Evolutionary conservation across 1,140 invertebrate genomes (phyloP).

Genomic region (Sarcophaga bullata): DNA sequence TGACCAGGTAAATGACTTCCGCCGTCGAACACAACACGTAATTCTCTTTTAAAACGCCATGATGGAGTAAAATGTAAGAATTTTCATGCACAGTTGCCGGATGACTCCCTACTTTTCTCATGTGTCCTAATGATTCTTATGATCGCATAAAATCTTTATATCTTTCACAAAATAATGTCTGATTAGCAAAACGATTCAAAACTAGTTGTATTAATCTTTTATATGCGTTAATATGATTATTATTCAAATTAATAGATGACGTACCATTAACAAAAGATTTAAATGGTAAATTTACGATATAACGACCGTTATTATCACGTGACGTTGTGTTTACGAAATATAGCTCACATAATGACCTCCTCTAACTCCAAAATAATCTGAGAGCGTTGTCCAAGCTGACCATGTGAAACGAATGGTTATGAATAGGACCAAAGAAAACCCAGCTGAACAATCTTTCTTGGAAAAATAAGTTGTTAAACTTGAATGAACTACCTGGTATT

Average conservation of each 20-base stretch:
- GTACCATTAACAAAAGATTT: neutral
- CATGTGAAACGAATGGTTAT: too few relatives aligned
- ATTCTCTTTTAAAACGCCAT: conserved; percentile 5
- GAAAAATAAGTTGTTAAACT: conserved; percentile 1
- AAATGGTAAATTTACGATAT: neutral
- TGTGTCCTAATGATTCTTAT: neutral
- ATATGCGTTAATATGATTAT: too few relatives aligned
- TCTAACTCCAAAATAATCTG: neutral
- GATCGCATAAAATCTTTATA: neutral
- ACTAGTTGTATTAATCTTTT: neutral
- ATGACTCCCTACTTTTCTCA: conserved; percentile 12
- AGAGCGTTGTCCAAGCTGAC: neutral
- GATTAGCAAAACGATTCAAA: neutral
- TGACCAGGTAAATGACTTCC: neutral
- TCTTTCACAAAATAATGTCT: neutral
- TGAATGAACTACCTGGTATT: conserved; percentile 12
- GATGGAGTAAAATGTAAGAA: conserved; percentile 9
- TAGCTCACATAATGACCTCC: neutral
- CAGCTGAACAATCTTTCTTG: conserved; percentile 29
- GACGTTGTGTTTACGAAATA: neutral
- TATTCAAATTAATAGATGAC: too few relatives aligned
- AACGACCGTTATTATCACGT: neutral
- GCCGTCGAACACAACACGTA: neutral
- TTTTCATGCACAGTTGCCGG: neutral
- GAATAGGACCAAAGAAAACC: conserved; percentile 7